Conservation (phyloP, 2,797 vertebrate species). For the Enteromius thamalakanensis region DNA sequence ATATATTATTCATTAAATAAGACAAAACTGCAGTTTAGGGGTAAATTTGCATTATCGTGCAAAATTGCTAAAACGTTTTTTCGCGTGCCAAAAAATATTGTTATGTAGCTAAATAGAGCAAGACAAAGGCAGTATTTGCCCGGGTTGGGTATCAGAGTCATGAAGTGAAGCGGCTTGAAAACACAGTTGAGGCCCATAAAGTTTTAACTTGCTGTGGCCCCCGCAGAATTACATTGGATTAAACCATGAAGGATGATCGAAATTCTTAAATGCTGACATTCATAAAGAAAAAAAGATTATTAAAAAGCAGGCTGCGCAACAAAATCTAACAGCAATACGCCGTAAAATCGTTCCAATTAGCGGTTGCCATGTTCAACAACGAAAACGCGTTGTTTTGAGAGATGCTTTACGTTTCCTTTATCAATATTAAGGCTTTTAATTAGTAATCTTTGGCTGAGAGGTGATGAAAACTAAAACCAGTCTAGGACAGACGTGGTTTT, state of each 20-base stretch:
- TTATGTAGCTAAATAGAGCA: not conserved
- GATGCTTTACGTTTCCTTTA: not conserved
- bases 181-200: constrained; percentile 59
- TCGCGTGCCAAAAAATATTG: not conserved
- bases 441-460: constrained; percentile 44
- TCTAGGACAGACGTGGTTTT: constrained; percentile 53
- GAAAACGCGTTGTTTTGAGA: not conserved
- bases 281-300: not conserved
- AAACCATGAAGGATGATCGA: constrained; percentile 32
- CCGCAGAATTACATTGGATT: constrained; percentile 58
- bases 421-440: constrained; percentile 33
- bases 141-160: constrained; percentile 20
- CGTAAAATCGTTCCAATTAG: not conserved
- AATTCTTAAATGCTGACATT: constrained; percentile 28
- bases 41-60: not conserved
- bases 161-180: constrained; percentile 52
- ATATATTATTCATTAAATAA: not conserved
- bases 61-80: not conserved
- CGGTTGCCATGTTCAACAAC: not conserved
- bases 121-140: constrained; percentile 23
- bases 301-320: not conserved
- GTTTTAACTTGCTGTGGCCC: constrained; percentile 58
- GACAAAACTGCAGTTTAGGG: not conserved
- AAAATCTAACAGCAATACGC: not conserved
- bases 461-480: constrained; percentile 43